Conservation (phyloP, 2,797 vertebrate genomes). For the Anguilla anguilla region DNA sequence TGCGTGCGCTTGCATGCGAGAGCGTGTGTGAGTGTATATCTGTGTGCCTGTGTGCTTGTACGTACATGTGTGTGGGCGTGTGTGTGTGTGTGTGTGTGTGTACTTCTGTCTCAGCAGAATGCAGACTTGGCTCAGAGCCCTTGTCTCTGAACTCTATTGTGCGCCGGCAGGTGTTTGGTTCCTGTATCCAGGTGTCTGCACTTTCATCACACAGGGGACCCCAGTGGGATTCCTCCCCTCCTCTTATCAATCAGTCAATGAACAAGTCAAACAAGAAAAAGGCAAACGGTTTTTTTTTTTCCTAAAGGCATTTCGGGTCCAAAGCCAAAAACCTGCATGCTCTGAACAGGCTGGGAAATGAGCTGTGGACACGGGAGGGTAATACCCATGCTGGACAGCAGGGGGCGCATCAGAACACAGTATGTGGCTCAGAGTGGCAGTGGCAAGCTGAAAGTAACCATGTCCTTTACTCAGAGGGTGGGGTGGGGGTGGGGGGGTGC, state of each 20-base stretch:
- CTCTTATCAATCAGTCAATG: not conserved
- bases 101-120: too few relatives aligned
- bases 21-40: too few relatives aligned
- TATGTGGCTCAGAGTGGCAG: constrained; percentile 37
- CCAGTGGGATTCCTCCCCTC: not conserved
- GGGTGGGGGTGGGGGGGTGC: not conserved
- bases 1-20: too few relatives aligned
- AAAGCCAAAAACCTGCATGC: not conserved
- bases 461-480: not conserved
- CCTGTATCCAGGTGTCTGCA: not conserved
- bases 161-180: not conserved
- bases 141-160: not conserved
- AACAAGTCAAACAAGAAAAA: not conserved
- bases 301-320: not conserved
- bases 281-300: not conserved
- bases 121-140: too few relatives aligned
- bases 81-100: too few relatives aligned
- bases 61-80: too few relatives aligned
- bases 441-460: not conserved
- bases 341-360: not conserved
- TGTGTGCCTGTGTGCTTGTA: too few relatives aligned
- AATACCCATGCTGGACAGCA: constrained; percentile 49
- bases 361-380: not conserved
- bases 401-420: constrained; percentile 66
- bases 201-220: not conserved